Percentiles rank a stretch among this genome's conserved stretches.
phyloP scores from a whole-genome alignment of 53 echinoderm and acorn worm species.

The Temnopleurus reevesii region DNA sequence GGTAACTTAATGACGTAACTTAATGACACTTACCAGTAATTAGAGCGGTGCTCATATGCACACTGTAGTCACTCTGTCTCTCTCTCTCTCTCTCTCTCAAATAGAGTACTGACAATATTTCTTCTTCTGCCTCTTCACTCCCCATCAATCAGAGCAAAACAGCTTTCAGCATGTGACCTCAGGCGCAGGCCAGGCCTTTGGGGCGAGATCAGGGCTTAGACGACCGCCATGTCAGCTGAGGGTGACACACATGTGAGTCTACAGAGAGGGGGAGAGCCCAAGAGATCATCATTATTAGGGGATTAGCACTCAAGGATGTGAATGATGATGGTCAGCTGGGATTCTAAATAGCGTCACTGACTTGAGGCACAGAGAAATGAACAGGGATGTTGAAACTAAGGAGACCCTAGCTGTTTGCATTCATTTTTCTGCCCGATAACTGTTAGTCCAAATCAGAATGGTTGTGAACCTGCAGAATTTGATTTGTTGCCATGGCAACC shows the following conservation, averaged over 20 bases:
- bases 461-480: too few relatives aligned
- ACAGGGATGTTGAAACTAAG: too few relatives aligned
- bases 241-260: background rate
- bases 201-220: background rate
- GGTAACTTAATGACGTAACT: too few relatives aligned
- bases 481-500: too few relatives aligned
- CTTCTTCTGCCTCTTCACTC: background rate
- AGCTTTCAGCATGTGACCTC: constrained; percentile 7
- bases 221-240: background rate
- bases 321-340: too few relatives aligned
- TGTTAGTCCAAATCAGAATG: too few relatives aligned
- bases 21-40: background rate
- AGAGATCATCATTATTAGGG: background rate
- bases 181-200: background rate
- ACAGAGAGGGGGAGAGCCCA: background rate
- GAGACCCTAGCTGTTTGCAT: too few relatives aligned
- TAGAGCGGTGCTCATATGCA: background rate
- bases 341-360: too few relatives aligned
- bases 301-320: too few relatives aligned
- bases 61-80: background rate
- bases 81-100: too few relatives aligned
- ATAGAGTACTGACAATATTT: background rate
- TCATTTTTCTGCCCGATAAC: too few relatives aligned
- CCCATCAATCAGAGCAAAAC: background rate
- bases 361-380: too few relatives aligned